phyloP scores from a whole-genome alignment of 2,888 invertebrate genomes.

The Kuschelorhynchus macadamiae region DNA sequence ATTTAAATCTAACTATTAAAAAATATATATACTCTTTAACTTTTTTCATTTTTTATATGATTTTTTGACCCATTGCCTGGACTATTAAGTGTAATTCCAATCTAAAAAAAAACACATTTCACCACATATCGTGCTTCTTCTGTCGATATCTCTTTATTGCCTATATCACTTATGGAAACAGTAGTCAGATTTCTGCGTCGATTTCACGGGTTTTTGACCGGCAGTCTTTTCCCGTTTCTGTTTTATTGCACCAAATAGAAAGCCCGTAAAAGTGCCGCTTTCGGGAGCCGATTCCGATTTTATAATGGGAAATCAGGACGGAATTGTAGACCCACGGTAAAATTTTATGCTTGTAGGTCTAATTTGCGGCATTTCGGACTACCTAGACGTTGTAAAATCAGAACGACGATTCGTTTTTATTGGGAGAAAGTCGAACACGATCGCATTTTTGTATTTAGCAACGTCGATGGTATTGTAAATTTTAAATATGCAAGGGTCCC shows the following conservation, averaged over 20 bases:
- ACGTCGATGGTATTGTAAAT: slow-evolving; percentile 11
- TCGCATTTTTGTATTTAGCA: slow-evolving; percentile 10
- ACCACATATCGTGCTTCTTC: no score
- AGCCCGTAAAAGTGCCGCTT: slow-evolving; percentile 35
- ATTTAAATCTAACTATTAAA: no score
- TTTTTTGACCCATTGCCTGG: no score
- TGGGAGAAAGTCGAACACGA: slow-evolving; percentile 29
- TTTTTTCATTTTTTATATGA: no score
- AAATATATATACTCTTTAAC: no score
- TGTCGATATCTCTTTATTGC: no score
- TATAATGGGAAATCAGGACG: slow-evolving; percentile 34
- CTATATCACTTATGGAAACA: slow-evolving; percentile 33
- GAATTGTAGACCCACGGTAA: slow-evolving; percentile 33
- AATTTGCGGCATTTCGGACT: slow-evolving; percentile 39
- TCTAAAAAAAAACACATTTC: no score
- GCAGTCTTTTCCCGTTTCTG: slow-evolving; percentile 24
- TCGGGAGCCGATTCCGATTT: slow-evolving; percentile 24
- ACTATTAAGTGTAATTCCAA: no score
- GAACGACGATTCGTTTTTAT: slow-evolving; percentile 15
- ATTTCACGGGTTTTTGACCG: slow-evolving; percentile 32
- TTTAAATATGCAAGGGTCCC: slow-evolving; percentile 24
- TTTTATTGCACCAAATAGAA: slow-evolving; percentile 31
- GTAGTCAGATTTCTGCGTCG: slow-evolving; percentile 19
- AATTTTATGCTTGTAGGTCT: slow-evolving; percentile 34
- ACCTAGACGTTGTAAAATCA: slow-evolving; percentile 32